phyloP scores from a whole-genome alignment of 2,797 vertebrate species.

The Cryptoblepharus egeriae region DNA sequence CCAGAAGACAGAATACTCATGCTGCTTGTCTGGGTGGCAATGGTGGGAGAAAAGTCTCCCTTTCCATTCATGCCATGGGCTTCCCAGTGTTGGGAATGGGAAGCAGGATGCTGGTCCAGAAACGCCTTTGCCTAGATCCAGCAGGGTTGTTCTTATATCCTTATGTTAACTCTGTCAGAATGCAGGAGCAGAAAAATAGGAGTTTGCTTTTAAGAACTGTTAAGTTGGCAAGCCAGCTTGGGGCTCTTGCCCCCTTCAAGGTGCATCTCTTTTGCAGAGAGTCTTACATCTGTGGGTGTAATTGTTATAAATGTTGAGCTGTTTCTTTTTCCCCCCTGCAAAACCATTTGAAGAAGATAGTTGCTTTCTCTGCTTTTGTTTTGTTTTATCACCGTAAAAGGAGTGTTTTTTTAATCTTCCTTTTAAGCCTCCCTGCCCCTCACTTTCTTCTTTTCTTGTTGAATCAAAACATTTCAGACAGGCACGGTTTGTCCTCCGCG shows the following conservation, averaged over 20 bases:
- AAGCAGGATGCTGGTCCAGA: no score
- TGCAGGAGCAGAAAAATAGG: neutral
- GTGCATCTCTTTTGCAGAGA: neutral
- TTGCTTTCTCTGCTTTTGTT: slow-evolving; percentile 12
- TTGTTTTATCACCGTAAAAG: neutral
- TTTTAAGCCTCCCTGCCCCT: neutral
- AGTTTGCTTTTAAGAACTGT: neutral
- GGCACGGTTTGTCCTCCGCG: slow-evolving; percentile 20
- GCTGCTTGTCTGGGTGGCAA: no score
- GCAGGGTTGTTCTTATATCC: no score
- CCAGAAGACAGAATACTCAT: no score
- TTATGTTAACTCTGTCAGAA: no score
- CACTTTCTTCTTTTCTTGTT: neutral
- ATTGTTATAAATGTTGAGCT: neutral
- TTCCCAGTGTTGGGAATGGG: no score
- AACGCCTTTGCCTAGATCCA: no score
- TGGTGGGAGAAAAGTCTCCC: no score
- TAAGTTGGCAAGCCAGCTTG: neutral
- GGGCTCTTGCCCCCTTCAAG: neutral
- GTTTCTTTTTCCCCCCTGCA: slow-evolving; percentile 20
- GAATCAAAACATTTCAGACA: slow-evolving; percentile 35
- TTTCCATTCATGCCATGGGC: no score
- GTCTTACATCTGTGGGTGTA: neutral
- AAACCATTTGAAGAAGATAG: neutral
- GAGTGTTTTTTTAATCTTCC: neutral